phyloP scores from a whole-genome alignment of 2,888 invertebrate genomes.

The Ernsta delagoae region DNA sequence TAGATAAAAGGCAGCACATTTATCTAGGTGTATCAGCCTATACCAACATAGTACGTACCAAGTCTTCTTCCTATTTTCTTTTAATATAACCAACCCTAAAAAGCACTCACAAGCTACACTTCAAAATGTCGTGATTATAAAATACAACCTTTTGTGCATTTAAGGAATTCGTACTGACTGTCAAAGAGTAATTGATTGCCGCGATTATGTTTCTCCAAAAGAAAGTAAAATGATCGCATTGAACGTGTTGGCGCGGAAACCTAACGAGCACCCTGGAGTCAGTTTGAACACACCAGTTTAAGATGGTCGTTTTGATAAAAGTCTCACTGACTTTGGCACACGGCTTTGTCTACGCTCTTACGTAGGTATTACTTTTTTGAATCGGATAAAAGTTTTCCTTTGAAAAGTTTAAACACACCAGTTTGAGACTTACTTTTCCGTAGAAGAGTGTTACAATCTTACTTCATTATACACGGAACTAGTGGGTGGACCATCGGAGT shows the following conservation, averaged over 20 bases:
- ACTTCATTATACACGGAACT: too few species aligned
- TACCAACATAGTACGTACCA: too few species aligned
- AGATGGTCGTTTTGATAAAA: conserved; percentile 4
- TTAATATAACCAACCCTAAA: conserved; percentile 4
- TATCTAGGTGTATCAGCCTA: too few species aligned
- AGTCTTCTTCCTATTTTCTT: neutral
- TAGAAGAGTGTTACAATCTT: too few species aligned
- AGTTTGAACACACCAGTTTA: neutral
- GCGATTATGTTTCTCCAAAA: conserved; percentile 13
- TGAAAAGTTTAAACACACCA: too few species aligned
- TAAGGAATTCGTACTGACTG: conserved; percentile 16
- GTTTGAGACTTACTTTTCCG: too few species aligned
- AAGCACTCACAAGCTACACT: neutral
- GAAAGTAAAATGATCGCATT: conserved; percentile 14
- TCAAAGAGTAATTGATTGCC: conserved; percentile 22
- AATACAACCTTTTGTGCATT: conserved; percentile 4
- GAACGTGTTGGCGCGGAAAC: neutral
- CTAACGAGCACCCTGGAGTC: conserved; percentile 16
- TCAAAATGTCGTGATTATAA: conserved; percentile 18
- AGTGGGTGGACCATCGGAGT: too few species aligned
- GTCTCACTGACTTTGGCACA: neutral
- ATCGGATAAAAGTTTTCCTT: too few species aligned
- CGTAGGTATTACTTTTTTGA: too few species aligned
- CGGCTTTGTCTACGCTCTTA: too few species aligned
- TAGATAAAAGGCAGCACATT: too few species aligned